These are phyloP conservation scores for Thysanoteuthis rhombus DNA, from an alignment of 2,888 invertebrate genomes.

Conservation along the genomic window DNA sequence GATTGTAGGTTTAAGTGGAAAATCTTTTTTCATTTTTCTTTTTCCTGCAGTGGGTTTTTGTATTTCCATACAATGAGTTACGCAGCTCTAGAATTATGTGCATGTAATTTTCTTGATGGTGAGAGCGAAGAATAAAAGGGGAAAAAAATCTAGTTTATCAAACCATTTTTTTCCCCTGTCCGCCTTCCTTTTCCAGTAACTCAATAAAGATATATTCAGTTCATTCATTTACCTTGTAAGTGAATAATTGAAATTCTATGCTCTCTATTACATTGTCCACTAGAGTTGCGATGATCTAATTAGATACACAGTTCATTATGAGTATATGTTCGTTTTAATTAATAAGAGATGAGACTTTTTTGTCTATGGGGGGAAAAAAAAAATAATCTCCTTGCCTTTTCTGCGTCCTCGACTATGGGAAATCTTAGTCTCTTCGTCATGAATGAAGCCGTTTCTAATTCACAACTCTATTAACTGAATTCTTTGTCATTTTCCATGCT, in stretches of 20 bases:
- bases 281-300: neutral
- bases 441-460: neutral
- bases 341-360: neutral
- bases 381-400: neutral
- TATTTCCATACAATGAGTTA: neutral
- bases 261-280: neutral
- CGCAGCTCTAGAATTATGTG: neutral
- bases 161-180: neutral
- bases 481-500: too few species aligned
- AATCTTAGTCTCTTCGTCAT: neutral
- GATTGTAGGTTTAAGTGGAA: too few species aligned
- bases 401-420: neutral
- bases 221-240: slow-evolving; percentile 12
- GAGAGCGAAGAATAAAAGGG: neutral
- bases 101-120: neutral
- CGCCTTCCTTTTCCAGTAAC: neutral
- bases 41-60: neutral
- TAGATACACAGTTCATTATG: neutral
- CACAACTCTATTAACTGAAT: neutral
- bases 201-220: neutral
- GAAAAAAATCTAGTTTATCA: too few species aligned
- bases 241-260: neutral
- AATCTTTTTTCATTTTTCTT: too few species aligned
- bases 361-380: neutral
- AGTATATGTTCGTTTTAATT: neutral